Base-by-base conservation (phyloP, 2,113 vertebrate species). In the Zosterops hypoxanthus region DNA sequence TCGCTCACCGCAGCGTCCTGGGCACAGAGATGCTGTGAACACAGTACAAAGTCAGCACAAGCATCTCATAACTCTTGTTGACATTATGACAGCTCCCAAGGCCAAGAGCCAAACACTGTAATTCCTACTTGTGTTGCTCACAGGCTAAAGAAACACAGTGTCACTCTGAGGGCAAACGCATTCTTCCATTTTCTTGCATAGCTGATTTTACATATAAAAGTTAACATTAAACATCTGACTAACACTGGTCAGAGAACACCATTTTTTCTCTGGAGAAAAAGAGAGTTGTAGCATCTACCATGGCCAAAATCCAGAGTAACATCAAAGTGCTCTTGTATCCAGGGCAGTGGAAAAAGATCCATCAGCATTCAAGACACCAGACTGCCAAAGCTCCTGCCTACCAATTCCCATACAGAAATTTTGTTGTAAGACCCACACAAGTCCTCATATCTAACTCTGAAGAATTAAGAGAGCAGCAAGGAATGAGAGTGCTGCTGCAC, bases 11-110 rank as follows among this genome's bases (percentile, higher is more conserved):
- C 25, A 34, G 52, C 2, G 8, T 34, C 47, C 86, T 60, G 77
- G 77, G 41, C 94, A 83, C 19, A 28, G 72, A 75, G 65, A 56
- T 6, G 14, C 69, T 3, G 25, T 20, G 52, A 50, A 44, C 52
- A 55, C 21, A 23, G 63, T 13, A 88, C 59, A 83, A 71, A 68
- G 52, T 28, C 72, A 56, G 29, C 0, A 0, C 44, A 76, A 90
- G 65, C 42, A 71, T 89, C 86, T 84, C 91, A 3, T 81, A 93
- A 91, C 73, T 92, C 87, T 80, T 64, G 25, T 10, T 91, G 84
- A 94, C 65, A n/a, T 25, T 68, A 3, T 44, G 86, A 80, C 70
- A 52, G 66, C 63, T 90, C 82, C 47, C 56, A 69, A 63, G 59
- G 55, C 71, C 39, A 70, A 70, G 52, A 73, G 63, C 80, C 70